Evolutionary conservation across 2,888 invertebrate species (phyloP).

Genomic region (Adineta ricciae): DNA sequence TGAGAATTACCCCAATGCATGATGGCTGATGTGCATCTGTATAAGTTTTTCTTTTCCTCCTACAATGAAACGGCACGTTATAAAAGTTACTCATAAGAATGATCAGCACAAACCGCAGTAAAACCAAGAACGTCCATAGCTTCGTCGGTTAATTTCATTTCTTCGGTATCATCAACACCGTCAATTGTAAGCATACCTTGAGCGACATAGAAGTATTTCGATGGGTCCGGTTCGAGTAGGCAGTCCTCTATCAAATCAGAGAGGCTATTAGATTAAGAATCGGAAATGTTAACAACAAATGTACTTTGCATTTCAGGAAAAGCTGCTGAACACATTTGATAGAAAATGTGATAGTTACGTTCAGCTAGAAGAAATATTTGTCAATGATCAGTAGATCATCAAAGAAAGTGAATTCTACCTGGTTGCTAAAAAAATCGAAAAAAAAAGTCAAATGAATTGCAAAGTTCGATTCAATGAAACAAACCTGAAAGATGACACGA

Average conservation of each 20-base stretch:
- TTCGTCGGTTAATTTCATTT: slow-evolving; percentile 62
- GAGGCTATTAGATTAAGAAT: neutral
- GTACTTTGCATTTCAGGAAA: slow-evolving; percentile 34
- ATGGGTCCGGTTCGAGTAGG: slow-evolving; percentile 68
- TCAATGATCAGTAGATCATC: neutral
- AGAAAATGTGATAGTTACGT: slow-evolving; percentile 99
- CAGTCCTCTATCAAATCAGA: slow-evolving; percentile 58
- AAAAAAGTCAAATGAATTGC: neutral
- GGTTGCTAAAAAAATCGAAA: neutral
- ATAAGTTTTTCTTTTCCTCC: slow-evolving; percentile 81
- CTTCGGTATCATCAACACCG: slow-evolving; percentile 85
- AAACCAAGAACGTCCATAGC: slow-evolving; percentile 98
- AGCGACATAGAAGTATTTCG: slow-evolving; percentile 71
- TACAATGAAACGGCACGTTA: neutral
- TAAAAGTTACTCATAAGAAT: too few relatives aligned
- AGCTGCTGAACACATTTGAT: slow-evolving; percentile 63
- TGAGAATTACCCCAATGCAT: slow-evolving; percentile 99
- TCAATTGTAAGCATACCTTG: slow-evolving; percentile 91
- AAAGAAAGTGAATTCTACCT: neutral
- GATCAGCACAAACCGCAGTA: slow-evolving; percentile 57
- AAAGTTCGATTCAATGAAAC: neutral
- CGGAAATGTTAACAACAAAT: neutral
- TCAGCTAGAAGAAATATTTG: slow-evolving; percentile 60
- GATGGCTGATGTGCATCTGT: slow-evolving; percentile 91
- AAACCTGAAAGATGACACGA: slow-evolving; percentile 88